Percentiles rank a stretch among this genome's conserved stretches.
Evolutionary conservation across 2,113 vertebrate genomes (phyloP).

Genomic region (Rhinolophus ferrumequinum): DNA sequence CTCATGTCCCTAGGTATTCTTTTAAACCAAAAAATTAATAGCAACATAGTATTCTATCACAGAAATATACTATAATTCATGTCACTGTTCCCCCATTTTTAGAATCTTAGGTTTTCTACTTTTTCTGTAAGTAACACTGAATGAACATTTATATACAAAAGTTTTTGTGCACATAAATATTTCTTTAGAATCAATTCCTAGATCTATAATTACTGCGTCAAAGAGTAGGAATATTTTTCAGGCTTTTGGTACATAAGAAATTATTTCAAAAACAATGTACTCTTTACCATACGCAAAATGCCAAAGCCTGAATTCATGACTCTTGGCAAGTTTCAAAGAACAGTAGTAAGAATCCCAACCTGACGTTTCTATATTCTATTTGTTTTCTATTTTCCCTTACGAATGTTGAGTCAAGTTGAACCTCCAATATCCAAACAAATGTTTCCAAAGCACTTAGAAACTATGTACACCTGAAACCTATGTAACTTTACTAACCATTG

Average conservation of each 20-base stretch:
- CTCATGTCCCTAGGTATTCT: neutral
- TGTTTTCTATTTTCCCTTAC: neutral
- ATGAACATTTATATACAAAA: neutral
- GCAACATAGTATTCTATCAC: neutral
- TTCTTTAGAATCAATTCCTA: conserved; percentile 31
- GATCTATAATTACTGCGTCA: neutral
- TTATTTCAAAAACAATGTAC: neutral
- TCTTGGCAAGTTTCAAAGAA: neutral
- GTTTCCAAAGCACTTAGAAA: neutral
- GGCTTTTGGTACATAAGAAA: neutral
- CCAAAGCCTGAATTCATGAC: neutral
- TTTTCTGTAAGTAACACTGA: neutral
- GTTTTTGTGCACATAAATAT: neutral
- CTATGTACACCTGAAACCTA: neutral
- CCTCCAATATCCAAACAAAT: neutral
- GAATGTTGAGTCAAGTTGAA: neutral
- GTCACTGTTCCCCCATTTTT: neutral
- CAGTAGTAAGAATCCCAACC: neutral
- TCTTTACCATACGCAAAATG: neutral
- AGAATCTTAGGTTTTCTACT: neutral
- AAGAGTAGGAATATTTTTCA: neutral
- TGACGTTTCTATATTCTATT: neutral
- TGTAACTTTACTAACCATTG: too few species aligned
- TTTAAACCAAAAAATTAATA: neutral
- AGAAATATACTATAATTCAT: neutral